A percentile compares a stretch with the other conserved stretches of the same genome.
Evolutionary conservation across 37 sponge, comb jelly and placozoan genomes (phyloP).

Genomic region (Haliclona indistincta): DNA sequence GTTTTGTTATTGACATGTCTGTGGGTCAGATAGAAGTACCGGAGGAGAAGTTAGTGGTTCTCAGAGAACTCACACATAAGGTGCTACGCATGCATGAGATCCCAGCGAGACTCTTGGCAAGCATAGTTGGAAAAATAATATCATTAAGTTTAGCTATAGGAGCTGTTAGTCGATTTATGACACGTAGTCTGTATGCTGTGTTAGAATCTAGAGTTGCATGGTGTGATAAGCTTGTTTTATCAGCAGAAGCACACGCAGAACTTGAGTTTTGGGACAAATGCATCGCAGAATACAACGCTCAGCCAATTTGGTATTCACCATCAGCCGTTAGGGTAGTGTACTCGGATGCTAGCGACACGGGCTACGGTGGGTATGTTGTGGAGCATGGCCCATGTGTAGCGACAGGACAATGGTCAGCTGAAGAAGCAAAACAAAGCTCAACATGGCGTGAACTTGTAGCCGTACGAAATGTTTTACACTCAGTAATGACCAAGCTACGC

Average conservation of each 20-base stretch:
- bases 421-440: constrained; percentile 32
- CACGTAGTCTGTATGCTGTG: constrained; percentile 1
- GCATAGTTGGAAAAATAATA: constrained; percentile 19
- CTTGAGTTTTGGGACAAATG: constrained; percentile 29
- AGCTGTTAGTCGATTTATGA: background rate
- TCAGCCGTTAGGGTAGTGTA: constrained; percentile 22
- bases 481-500: no score
- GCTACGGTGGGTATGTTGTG: constrained; percentile 38
- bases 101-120: background rate
- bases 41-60: background rate
- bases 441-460: no score
- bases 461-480: no score
- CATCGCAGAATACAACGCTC: constrained; percentile 16
- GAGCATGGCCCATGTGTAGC: constrained; percentile 11
- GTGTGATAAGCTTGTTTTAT: constrained; percentile 3
- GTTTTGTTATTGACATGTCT: constrained; percentile 8
- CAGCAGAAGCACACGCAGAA: constrained; percentile 6
- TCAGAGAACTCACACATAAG: background rate
- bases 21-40: background rate
- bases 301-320: constrained; percentile 10
- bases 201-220: background rate
- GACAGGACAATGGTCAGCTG: constrained; percentile 14
- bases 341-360: constrained; percentile 45
- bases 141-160: constrained; percentile 14
- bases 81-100: background rate